These are phyloP conservation scores for Pseudomyrmex cubaensis DNA, from an alignment of 1,140 invertebrate genomes.

Conservation along the genomic window DNA sequence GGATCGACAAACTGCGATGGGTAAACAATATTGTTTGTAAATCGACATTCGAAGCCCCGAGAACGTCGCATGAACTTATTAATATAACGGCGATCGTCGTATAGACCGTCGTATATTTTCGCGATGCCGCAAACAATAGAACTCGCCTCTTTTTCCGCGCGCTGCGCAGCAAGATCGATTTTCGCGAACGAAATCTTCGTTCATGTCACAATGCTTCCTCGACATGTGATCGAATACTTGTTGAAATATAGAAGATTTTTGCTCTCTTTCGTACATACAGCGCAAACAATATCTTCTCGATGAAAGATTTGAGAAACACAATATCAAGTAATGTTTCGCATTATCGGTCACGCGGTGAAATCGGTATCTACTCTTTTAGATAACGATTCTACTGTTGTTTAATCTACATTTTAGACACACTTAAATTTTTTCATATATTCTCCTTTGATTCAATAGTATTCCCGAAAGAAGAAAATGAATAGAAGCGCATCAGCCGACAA, in stretches of 20 bases:
- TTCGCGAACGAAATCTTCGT: background rate
- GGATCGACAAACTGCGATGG: conserved; percentile 29
- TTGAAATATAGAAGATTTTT: background rate
- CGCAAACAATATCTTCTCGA: background rate
- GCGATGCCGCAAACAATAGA: conserved; percentile 32
- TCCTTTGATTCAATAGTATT: no score
- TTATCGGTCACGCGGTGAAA: background rate
- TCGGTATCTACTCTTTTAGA: no score
- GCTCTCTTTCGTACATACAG: background rate
- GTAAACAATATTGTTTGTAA: conserved; percentile 62
- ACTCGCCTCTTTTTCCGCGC: conserved; percentile 10
- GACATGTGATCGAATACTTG: background rate
- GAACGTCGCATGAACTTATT: conserved; percentile 48
- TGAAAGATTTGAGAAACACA: background rate
- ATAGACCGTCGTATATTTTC: conserved; percentile 14
- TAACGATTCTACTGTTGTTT: no score
- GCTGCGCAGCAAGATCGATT: conserved; percentile 3
- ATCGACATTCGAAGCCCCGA: conserved; percentile 69
- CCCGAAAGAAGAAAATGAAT: no score
- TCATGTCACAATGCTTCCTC: background rate
- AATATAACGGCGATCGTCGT: conserved; percentile 5
- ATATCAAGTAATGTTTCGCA: background rate
- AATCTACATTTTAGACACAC: no score
- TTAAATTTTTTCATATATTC: no score
- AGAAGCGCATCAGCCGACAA: no score